These are phyloP conservation scores for Elaphurus davidianus DNA, from an alignment of 2,113 vertebrate species.

Conservation along the genomic window DNA sequence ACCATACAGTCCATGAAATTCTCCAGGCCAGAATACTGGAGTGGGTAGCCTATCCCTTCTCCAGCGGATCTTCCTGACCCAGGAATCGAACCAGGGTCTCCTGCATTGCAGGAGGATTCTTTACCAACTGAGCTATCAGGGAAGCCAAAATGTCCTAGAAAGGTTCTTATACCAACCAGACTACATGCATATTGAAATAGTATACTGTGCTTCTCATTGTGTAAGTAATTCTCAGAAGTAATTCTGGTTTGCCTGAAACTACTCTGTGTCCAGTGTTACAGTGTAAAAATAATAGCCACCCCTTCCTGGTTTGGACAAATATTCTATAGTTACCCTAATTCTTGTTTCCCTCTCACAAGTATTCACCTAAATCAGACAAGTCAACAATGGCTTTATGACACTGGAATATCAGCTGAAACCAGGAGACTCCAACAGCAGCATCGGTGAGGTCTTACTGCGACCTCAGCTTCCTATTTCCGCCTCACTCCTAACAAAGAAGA, in stretches of 20 bases:
- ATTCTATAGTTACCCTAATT: not conserved
- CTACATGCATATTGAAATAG: not conserved
- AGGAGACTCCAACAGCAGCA: not conserved
- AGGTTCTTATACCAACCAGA: not conserved
- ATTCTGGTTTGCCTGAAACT: not conserved
- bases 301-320: not conserved
- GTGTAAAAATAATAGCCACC: not conserved
- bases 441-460: not conserved
- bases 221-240: not conserved
- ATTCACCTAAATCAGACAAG: not conserved
- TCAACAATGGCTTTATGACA: not conserved
- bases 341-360: not conserved
- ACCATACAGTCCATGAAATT: not conserved
- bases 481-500: not conserved
- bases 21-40: not conserved
- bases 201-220: not conserved
- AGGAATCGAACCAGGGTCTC: not conserved
- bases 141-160: not conserved
- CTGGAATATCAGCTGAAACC: not conserved
- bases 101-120: not conserved
- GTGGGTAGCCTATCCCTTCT: not conserved
- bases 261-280: not conserved
- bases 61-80: not conserved
- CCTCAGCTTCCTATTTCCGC: not conserved
- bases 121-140: not conserved